Evolutionary conservation across 1,140 invertebrate species (phyloP), one percentile per base, ranked within the genome.

Genomic region (Ephestia elutella): DNA sequence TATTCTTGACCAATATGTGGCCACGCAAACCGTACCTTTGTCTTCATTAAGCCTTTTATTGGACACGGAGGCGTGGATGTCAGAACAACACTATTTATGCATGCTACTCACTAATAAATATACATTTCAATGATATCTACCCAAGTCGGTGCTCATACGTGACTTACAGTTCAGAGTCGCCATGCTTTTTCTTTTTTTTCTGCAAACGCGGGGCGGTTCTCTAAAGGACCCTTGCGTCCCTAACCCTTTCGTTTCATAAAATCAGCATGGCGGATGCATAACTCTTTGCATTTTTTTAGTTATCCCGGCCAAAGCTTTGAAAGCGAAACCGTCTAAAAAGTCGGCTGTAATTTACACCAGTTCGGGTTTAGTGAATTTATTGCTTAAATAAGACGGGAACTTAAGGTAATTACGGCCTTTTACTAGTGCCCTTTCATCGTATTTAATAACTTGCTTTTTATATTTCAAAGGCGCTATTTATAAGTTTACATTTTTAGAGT

Each of bases 211-310:
- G 82, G 82, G 82, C 82, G 82, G 82, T 82, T 71, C 82, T 72
- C 56, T 70, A 70, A 82, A 86, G 82, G 70, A 56, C 75, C 82
- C 82, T 86, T 80, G 73, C 71, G 68, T 66, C 78, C 78, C 80
- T 77, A 77, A 79, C 78, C 82, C 79, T 78, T 82, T 75, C 68
- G 74, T n/a, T n/a, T n/a, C 78, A 78, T 76, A 76, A 86, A 82
- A 86, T 83, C 79, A 83, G 73, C 73, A 83, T 86, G 82, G 82
- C 82, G 82, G 79, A 82, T 82, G 74, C 78, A 66, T 50, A n/a
- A 49, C 49, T 68, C 70, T 68, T 62, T 57, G 73, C 64, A 77
- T 82, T 80, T 73, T 79, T 75, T 76, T 63, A 60, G 69, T 54
- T 1, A 32, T 32, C 30, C 30, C 70, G 44, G 13, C 57, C 10